A percentile compares a stretch with the other conserved stretches of the same genome.
Conservation (phyloP, 2,888 invertebrate species). For the Caradrina kadenii region DNA sequence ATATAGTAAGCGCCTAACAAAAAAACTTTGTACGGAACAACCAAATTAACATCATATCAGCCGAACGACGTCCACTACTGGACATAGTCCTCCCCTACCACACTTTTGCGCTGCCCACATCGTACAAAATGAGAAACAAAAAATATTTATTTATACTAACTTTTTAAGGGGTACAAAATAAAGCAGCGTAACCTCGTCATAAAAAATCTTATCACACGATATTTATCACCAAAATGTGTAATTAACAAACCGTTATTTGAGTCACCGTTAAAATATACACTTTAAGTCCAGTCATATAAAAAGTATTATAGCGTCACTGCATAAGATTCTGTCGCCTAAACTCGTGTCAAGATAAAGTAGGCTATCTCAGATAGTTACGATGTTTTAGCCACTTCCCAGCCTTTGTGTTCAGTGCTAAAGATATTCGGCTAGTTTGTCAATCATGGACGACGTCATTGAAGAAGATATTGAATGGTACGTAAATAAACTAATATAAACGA, state of each 20-base stretch:
- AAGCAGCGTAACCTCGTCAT: neutral
- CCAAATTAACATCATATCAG: neutral
- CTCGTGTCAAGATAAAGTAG: constrained; percentile 64
- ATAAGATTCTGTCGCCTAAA: constrained; percentile 43
- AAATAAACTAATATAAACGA: neutral
- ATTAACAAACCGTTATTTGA: constrained; percentile 21
- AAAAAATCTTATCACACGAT: constrained; percentile 9
- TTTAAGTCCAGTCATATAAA: constrained; percentile 33
- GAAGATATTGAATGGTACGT: constrained; percentile 78
- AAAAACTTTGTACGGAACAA: neutral
- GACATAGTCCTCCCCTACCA: no score
- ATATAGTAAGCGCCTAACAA: neutral
- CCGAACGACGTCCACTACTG: no score
- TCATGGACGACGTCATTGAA: constrained; percentile 77
- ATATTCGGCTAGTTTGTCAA: constrained; percentile 49
- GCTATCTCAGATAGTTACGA: constrained; percentile 61
- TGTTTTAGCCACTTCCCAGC: constrained; percentile 51
- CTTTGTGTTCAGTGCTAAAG: constrained; percentile 48
- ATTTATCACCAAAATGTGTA: constrained; percentile 20
- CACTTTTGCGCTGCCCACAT: no score
- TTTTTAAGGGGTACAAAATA: neutral
- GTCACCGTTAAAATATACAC: constrained; percentile 18
- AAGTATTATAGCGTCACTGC: constrained; percentile 29
- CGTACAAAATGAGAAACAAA: neutral
- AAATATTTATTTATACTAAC: neutral